Evolutionary conservation across 2,113 vertebrate species (phyloP).

Genomic region (Halichoeres trimaculatus): DNA sequence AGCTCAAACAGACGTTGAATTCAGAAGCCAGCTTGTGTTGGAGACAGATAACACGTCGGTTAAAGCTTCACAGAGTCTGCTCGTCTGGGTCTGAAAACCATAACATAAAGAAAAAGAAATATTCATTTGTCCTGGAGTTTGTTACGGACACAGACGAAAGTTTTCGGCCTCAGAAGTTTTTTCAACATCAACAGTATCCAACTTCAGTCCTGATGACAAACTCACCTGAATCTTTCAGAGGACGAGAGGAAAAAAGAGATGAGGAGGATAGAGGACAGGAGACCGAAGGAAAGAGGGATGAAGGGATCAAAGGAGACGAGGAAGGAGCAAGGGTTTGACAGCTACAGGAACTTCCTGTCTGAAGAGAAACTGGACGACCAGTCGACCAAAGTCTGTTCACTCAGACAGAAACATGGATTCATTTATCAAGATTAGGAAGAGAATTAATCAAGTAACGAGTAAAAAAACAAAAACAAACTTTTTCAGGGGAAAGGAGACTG

Average conservation of each 20-base stretch:
- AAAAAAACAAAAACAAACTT: no score
- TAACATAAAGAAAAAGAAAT: conserved; percentile 2
- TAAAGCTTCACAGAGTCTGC: neutral
- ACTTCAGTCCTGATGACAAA: conserved; percentile 47
- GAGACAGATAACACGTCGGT: conserved; percentile 5
- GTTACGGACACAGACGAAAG: neutral
- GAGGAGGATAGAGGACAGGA: conserved; percentile 7
- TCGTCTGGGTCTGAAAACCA: conserved; percentile 4
- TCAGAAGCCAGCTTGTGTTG: neutral
- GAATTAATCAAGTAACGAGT: no score
- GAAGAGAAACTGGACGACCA: neutral
- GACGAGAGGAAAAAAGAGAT: conserved; percentile 4
- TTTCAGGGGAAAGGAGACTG: no score
- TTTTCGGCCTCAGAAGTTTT: neutral
- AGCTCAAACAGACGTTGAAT: neutral
- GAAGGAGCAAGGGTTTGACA: neutral
- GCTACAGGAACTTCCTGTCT: conserved; percentile 41
- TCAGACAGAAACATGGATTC: neutral
- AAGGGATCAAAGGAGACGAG: neutral
- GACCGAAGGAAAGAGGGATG: neutral
- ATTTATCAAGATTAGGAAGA: no score
- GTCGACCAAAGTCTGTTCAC: conserved; percentile 13
- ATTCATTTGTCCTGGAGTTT: conserved; percentile 1
- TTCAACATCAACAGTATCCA: conserved; percentile 50
- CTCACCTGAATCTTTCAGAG: conserved; percentile 33